phyloP scores from a whole-genome alignment of 1,140 invertebrate genomes.

The Drosophila pseudoananassae region DNA sequence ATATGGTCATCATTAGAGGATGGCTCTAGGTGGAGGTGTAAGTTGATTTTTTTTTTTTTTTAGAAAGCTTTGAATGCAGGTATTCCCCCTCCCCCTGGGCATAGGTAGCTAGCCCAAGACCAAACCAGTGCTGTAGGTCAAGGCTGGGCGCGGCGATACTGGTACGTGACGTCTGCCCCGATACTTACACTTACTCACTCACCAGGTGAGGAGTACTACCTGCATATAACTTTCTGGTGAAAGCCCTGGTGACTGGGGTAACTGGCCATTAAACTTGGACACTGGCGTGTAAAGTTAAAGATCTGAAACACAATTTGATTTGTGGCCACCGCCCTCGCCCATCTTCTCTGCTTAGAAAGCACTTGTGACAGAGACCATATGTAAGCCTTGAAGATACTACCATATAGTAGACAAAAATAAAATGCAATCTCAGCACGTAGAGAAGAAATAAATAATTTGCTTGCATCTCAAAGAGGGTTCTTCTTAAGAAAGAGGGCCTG shows the following conservation, averaged over 20 bases:
- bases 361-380: background rate
- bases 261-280: slow-evolving; percentile 24
- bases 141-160: slow-evolving; percentile 76
- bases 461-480: slow-evolving; percentile 10
- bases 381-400: too few species aligned
- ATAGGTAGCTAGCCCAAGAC: slow-evolving; percentile 10
- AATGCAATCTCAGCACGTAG: slow-evolving; percentile 44
- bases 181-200: slow-evolving; percentile 14
- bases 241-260: slow-evolving; percentile 18
- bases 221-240: slow-evolving; percentile 27
- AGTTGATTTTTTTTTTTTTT: background rate
- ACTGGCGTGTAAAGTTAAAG: slow-evolving; percentile 29
- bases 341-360: slow-evolving; percentile 55
- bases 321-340: slow-evolving; percentile 48
- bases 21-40: background rate
- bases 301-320: slow-evolving; percentile 62
- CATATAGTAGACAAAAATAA: background rate
- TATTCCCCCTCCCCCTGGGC: too few species aligned
- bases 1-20: slow-evolving; percentile 59
- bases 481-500: slow-evolving; percentile 8
- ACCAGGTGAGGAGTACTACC: background rate
- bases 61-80: background rate
- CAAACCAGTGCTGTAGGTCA: slow-evolving; percentile 76
- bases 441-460: slow-evolving; percentile 17
- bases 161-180: slow-evolving; percentile 63